Evolutionary conservation across 2,113 vertebrate species (phyloP).

Genomic region (Bucco capensis): DNA sequence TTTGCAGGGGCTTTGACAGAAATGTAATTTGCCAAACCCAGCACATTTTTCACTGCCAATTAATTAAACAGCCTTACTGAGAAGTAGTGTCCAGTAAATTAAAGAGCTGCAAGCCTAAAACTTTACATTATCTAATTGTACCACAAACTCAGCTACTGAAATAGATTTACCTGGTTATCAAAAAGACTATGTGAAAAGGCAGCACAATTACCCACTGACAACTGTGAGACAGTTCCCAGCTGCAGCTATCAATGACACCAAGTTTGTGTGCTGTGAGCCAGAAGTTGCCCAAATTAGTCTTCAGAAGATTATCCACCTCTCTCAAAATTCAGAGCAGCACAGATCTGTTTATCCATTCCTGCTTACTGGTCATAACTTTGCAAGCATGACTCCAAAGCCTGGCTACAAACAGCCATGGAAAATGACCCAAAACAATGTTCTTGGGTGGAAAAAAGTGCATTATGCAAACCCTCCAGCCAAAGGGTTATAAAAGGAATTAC

Average conservation of each 20-base stretch:
- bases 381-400: background rate
- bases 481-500: background rate
- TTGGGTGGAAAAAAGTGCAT: background rate
- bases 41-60: slow-evolving; percentile 62
- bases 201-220: background rate
- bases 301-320: background rate
- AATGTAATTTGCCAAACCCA: slow-evolving; percentile 61
- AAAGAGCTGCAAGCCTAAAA: slow-evolving; percentile 29
- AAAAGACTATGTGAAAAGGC: background rate
- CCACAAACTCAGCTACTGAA: slow-evolving; percentile 14
- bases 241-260: background rate
- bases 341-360: background rate
- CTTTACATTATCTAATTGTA: slow-evolving; percentile 59
- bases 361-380: background rate
- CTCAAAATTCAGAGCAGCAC: background rate
- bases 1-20: slow-evolving; percentile 35
- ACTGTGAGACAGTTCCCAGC: background rate
- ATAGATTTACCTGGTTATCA: background rate
- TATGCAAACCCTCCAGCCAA: background rate
- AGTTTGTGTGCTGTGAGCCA: background rate
- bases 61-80: slow-evolving; percentile 52
- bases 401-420: background rate
- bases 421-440: background rate
- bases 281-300: background rate
- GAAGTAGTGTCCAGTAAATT: slow-evolving; percentile 56